A percentile compares a stretch with the other conserved stretches of the same genome.
Evolutionary conservation across 2,888 invertebrate species (phyloP).

Genomic region (Vannuccia rotundouncinata): DNA sequence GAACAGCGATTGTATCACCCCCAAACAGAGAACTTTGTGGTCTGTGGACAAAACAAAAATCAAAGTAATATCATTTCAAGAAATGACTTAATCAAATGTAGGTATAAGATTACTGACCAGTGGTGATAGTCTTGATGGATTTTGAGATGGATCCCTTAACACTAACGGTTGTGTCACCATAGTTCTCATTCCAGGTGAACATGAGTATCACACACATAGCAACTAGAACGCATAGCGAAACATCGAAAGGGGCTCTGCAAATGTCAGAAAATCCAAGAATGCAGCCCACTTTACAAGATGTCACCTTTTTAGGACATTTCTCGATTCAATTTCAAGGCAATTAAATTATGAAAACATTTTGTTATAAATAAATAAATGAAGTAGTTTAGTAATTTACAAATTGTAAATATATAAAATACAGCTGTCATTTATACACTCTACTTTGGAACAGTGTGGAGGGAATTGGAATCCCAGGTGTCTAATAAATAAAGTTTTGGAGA

Average conservation of each 20-base stretch:
- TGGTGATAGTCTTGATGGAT: slow-evolving; percentile 45
- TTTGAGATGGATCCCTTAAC: slow-evolving; percentile 45
- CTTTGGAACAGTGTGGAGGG: too few relatives aligned
- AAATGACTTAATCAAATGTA: too few relatives aligned
- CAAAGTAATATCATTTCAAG: background rate
- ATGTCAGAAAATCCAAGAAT: slow-evolving; percentile 24
- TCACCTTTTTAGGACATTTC: too few relatives aligned
- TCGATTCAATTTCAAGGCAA: too few relatives aligned
- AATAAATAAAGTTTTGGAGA: too few relatives aligned
- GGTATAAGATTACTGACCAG: slow-evolving; percentile 44
- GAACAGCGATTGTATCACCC: slow-evolving; percentile 59
- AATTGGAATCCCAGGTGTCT: too few relatives aligned
- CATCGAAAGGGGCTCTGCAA: slow-evolving; percentile 56
- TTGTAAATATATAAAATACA: too few relatives aligned
- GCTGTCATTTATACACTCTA: too few relatives aligned
- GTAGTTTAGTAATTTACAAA: too few relatives aligned
- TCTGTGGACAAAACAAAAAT: slow-evolving; percentile 52
- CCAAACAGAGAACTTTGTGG: slow-evolving; percentile 57
- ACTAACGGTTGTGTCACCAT: slow-evolving; percentile 49
- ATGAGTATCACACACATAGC: slow-evolving; percentile 50
- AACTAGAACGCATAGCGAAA: slow-evolving; percentile 47
- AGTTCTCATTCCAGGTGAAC: slow-evolving; percentile 54
- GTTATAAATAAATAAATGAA: too few relatives aligned
- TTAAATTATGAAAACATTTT: too few relatives aligned
- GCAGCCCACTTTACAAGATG: background rate